A percentile compares a stretch with the other conserved stretches of the same genome.
phyloP scores from a whole-genome alignment of 2,113 vertebrate genomes.

The Carlito syrichta region DNA sequence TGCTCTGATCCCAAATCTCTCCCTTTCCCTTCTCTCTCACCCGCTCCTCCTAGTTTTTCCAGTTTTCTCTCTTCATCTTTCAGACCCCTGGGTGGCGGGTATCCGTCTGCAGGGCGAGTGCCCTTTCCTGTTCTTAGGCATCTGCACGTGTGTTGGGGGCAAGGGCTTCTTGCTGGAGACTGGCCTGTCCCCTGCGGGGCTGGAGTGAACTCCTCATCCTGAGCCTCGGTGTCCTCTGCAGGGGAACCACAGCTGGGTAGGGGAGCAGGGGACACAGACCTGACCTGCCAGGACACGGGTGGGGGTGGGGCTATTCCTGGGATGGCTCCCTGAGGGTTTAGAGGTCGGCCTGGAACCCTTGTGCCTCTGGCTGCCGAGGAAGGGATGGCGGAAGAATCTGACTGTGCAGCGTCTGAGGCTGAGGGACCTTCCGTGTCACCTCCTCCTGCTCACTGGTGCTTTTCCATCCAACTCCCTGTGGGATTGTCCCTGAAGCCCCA shows the following conservation, averaged over 20 bases:
- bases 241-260: background rate
- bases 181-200: background rate
- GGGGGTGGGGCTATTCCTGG: background rate
- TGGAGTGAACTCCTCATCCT: background rate
- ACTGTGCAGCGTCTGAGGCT: background rate
- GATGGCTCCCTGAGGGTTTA: background rate
- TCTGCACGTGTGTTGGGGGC: background rate
- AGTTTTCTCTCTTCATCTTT: background rate
- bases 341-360: background rate
- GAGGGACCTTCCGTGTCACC: rapidly evolving
- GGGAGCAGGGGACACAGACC: no score
- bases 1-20: background rate
- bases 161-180: no score
- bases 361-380: background rate
- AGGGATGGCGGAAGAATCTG: background rate
- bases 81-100: background rate
- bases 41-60: background rate
- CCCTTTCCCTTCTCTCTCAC: no score
- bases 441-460: background rate
- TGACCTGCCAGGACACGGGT: background rate
- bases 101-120: background rate
- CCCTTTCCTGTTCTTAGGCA: background rate
- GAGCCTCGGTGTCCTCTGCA: background rate
- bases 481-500: background rate
- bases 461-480: background rate